Base-by-base conservation (phyloP, 37 sponge, comb jelly and placozoan genomes). In the Haliclona indistincta region DNA sequence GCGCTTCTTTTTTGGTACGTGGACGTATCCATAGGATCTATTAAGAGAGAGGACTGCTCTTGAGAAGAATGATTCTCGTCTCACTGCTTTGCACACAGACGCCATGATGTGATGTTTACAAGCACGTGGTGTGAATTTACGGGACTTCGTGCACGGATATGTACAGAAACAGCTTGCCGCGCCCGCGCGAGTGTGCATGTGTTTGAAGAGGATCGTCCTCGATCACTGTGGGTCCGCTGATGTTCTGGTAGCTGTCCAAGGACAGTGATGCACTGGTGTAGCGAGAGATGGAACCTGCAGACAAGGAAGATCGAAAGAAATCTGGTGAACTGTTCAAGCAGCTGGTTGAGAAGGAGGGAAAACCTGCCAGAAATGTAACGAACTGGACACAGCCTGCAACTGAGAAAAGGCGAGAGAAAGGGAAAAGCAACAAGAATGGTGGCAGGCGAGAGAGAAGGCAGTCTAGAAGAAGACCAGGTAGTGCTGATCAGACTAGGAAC, bases 1-100 rank as follows among this genome's bases (percentile, higher is more conserved):
- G 2, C 30, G 44, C 64, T 54, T 88, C 72, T 84, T 84, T 43
- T 78, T 71, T 10, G 72, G 68, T 13, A 79, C 77, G 68, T 91
- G 92, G 4, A 77, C 47, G 55, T 91, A 91, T 5, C 88, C 83
- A 38, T 86, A 91, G 25, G 41, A 17, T 51, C 84, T 80, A 26
- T n/a, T 25, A 11, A 39, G 51, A 5, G 40, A 36, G 15, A 54
- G 32, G 34, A 38, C 5, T 15, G 42, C 38, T 30, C 40, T 34
- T 25, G 38, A 66, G 11, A 29, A 34, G 28, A 13, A 33, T 1
- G 29, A 29, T 11, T 60, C 33, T 60, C 62, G 62, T 60, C 7
- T 11, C 62, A 29, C 62, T 60, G 30, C 33, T 34, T 11, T 60
- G 32, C 62, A 60, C 62, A 60, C 33, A 33, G 62, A 8, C 4